phyloP scores from a whole-genome alignment of 2,797 vertebrate species.

The Kryptolebias ocellatus region DNA sequence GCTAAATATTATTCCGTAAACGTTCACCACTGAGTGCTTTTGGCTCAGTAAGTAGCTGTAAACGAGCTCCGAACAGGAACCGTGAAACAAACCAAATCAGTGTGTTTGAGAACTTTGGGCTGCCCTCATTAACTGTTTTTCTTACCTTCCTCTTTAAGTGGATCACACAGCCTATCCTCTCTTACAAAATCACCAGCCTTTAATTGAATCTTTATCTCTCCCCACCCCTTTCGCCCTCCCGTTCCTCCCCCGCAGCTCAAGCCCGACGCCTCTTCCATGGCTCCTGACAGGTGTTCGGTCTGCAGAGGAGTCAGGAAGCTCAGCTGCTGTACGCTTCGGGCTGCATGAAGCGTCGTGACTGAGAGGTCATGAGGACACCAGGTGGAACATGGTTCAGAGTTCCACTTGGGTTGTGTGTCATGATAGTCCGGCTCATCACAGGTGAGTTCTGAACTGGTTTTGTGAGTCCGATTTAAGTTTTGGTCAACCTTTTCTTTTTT shows the following conservation, averaged over 20 bases:
- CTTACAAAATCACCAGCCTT: conserved; percentile 59
- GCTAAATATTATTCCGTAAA: no score
- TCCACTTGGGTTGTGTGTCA: conserved; percentile 7
- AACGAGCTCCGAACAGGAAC: neutral
- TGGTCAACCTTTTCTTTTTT: no score
- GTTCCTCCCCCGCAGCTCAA: conserved; percentile 13
- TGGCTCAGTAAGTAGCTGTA: no score
- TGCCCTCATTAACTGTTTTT: neutral
- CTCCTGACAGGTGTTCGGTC: conserved; percentile 14
- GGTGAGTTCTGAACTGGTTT: conserved; percentile 47
- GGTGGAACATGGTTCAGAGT: neutral
- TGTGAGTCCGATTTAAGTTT: neutral
- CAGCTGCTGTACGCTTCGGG: neutral
- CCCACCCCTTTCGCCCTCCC: conserved; percentile 40
- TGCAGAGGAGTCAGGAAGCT: neutral
- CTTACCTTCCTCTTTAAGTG: conserved; percentile 41
- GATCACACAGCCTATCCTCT: conserved; percentile 60
- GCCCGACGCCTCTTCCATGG: conserved; percentile 5
- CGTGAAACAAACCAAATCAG: neutral
- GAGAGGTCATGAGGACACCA: conserved; percentile 40
- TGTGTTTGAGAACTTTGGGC: neutral
- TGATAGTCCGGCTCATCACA: conserved; percentile 28
- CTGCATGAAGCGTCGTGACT: neutral
- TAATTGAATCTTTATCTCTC: conserved; percentile 67
- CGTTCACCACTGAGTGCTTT: no score